These are phyloP conservation scores for Eulemur albifrons DNA, from an alignment of 2,797 vertebrate species.

Conservation along the genomic window DNA sequence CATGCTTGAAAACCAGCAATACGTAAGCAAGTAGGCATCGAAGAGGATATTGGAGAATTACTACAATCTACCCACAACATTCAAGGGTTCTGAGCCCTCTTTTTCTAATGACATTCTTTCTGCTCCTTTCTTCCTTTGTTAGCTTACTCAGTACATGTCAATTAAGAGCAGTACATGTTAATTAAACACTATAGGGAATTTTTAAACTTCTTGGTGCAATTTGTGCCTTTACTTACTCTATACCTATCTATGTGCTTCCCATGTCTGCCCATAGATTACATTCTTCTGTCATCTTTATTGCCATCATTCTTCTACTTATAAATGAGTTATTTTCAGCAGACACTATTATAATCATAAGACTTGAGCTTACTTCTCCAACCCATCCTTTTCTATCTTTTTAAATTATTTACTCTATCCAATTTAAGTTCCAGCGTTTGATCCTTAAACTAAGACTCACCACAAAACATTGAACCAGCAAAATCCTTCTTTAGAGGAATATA, in stretches of 20 bases:
- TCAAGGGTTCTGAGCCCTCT: not conserved
- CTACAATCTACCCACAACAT: not conserved
- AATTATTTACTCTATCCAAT: constrained; percentile 12
- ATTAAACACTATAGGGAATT: not conserved
- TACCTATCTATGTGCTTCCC: not conserved
- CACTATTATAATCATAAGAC: not conserved
- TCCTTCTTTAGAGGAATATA: not conserved
- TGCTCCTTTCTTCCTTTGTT: not conserved
- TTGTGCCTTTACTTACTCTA: not conserved
- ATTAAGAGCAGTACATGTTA: not conserved
- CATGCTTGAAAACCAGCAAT: constrained; percentile 32
- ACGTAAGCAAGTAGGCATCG: not conserved
- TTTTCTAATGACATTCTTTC: not conserved
- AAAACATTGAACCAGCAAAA: constrained; percentile 9
- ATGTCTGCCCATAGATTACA: not conserved
- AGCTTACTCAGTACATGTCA: not conserved
- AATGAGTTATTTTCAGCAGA: constrained; percentile 3
- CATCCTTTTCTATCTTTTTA: not conserved
- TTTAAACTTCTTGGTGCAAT: not conserved
- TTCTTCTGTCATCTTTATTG: not conserved
- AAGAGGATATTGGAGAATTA: not conserved
- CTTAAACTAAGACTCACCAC: not conserved
- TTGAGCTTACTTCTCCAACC: not conserved
- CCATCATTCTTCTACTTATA: not conserved
- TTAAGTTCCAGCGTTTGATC: not conserved